Base-by-base conservation (phyloP, 2,888 invertebrate species). In the Chymomyza fuscimana region DNA sequence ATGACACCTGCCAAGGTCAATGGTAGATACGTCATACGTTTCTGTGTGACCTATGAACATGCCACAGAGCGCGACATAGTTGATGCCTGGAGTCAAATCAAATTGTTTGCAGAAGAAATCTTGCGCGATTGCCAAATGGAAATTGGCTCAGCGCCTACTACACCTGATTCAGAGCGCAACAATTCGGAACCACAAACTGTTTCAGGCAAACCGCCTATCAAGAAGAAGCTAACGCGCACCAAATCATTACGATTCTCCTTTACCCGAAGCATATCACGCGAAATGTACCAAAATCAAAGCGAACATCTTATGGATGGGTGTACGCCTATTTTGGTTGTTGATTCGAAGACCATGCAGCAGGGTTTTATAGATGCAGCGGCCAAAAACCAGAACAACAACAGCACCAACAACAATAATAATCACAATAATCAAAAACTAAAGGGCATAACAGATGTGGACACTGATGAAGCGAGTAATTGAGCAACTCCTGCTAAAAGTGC, bases 1-100 rank as follows among this genome's bases (percentile, higher is more conserved):
- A 96, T 97, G 96, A 96, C 96, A 59, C 96, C 96, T 0, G 95
- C 96, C 0, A 94, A 95, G 81, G 94, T 96, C 2, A 95, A 94
- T 90, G 95, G 95, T 63, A 94, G 95, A 90, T 97, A 95, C 89
- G 94, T 95, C 50, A 94, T 96, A 69, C 92, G 96, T 67, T 97
- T 97, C 92, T 96, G 96, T 88, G 95, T 97, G 0, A 95, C 95
- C 58, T 94, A 95, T 22, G 96, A 97, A 90, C 93, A 95, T 81
- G 96, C 97, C 4, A 93, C 92, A 0, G 95, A 96, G 69, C 93
- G 94, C 58, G 95, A 97, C 87, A 94, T 97, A 61, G 94, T 94
- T 62, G 93, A 94, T 74, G 95, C 95, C 0, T 94, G 95, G 93
- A 91, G 92, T 40, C 93, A 94, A 16, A 95, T 95, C 67, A 92